Percentiles rank a stretch among this genome's conserved stretches.
Evolutionary conservation across 2,113 vertebrate species (phyloP).

Genomic region (Triplophysa rosa): DNA sequence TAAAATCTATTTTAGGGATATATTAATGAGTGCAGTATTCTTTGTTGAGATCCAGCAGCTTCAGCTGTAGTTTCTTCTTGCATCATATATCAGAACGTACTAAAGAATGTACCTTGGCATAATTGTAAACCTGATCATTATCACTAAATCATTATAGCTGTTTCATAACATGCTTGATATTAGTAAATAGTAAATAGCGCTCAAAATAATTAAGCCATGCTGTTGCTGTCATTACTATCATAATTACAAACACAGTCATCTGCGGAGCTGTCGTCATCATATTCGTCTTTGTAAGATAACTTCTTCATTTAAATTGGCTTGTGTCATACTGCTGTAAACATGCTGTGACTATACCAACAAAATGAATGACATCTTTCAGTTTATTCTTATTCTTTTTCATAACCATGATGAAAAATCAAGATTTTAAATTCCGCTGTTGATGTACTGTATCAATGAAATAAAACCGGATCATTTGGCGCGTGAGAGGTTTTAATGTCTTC

Average conservation of each 20-base stretch:
- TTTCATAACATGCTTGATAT: slow-evolving; percentile 8
- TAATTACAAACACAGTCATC: not conserved
- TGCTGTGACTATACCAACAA: not conserved
- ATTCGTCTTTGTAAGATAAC: not conserved
- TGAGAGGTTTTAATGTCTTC: not conserved
- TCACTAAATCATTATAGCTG: not conserved
- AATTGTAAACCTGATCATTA: slow-evolving; percentile 13
- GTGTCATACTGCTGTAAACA: not conserved
- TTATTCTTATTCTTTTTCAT: not conserved
- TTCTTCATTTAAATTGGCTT: not conserved
- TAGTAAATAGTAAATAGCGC: not conserved
- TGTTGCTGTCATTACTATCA: slow-evolving; percentile 25
- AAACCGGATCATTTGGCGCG: not conserved
- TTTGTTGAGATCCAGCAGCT: not conserved
- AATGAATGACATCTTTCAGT: not conserved
- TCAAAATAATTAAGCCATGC: not conserved
- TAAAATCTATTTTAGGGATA: not conserved
- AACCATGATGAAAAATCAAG: not conserved
- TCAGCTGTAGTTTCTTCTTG: not conserved
- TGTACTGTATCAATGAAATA: not conserved
- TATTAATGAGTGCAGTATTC: not conserved
- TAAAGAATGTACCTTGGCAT: not conserved
- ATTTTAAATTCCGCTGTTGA: not conserved
- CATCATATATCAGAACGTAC: not conserved
- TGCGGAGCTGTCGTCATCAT: not conserved